Conservation (phyloP, 2,888 invertebrate genomes). For the Caenorhabditis uteleia region DNA sequence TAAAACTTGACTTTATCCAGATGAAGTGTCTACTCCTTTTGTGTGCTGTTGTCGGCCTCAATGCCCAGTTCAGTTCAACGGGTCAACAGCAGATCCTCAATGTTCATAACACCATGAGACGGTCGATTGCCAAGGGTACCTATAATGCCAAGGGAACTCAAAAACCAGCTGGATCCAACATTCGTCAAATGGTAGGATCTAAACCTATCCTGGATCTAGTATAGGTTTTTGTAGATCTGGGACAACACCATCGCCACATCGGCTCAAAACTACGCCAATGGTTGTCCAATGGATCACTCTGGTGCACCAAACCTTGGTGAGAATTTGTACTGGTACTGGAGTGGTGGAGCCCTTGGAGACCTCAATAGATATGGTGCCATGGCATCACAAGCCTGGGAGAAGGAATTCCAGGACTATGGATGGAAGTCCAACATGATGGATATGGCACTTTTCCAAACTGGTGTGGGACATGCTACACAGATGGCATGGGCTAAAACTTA, state of each 20-base stretch:
- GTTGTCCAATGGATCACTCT: background rate
- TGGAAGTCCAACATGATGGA: constrained; percentile 22
- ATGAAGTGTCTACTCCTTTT: too few relatives aligned
- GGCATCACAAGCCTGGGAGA: too few relatives aligned
- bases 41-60: too few relatives aligned
- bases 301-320: background rate
- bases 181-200: background rate
- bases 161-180: background rate
- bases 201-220: too few relatives aligned
- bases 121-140: background rate
- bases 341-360: background rate
- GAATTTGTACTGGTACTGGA: background rate
- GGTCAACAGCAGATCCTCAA: background rate
- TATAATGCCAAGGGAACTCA: background rate
- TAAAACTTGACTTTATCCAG: too few relatives aligned
- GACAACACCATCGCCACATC: too few relatives aligned
- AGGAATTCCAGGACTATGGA: constrained; percentile 29
- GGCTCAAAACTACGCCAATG: background rate
- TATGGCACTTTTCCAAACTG: constrained; percentile 16
- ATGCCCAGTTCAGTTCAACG: background rate
- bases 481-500: constrained; percentile 26
- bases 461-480: too few relatives aligned
- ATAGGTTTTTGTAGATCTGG: too few relatives aligned
- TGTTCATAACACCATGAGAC: background rate
- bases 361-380: background rate